A percentile compares a stretch with the other conserved stretches of the same genome.
These are phyloP conservation scores for Gymnoscopelus microlampas DNA, from an alignment of 2,797 vertebrate species.

Conservation along the genomic window DNA sequence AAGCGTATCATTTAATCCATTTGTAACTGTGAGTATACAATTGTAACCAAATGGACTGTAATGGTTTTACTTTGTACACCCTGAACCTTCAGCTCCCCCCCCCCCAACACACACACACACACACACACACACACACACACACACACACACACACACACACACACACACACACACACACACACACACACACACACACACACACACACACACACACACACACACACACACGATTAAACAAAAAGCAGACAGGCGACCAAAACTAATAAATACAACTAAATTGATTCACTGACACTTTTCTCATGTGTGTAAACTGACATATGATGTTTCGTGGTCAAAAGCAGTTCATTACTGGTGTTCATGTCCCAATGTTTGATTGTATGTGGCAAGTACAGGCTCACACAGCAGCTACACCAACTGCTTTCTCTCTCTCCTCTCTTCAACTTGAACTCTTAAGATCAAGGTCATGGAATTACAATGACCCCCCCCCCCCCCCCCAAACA, in stretches of 20 bases:
- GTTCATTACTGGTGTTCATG: slow-evolving; percentile 15
- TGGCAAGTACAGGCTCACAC: slow-evolving; percentile 21
- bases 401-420: slow-evolving; percentile 28
- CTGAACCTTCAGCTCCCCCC: no score
- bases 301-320: slow-evolving; percentile 26
- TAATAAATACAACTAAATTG: slow-evolving; percentile 1
- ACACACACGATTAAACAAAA: background rate
- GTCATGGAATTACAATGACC: slow-evolving; percentile 71
- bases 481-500: background rate
- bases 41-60: no score
- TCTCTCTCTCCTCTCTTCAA: slow-evolving; percentile 33
- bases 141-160: no score
- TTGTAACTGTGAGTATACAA: no score
- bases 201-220: no score
- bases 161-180: no score
- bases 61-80: no score
- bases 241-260: slow-evolving; percentile 16
- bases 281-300: slow-evolving; percentile 26
- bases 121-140: no score
- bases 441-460: slow-evolving; percentile 74
- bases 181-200: no score
- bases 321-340: slow-evolving; percentile 21
- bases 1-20: no score
- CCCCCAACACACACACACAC: no score
- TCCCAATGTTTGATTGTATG: slow-evolving; percentile 18